These are phyloP conservation scores for Oxyteleia sp. DNA, from an alignment of 2,888 invertebrate species.

Conservation along the genomic window DNA sequence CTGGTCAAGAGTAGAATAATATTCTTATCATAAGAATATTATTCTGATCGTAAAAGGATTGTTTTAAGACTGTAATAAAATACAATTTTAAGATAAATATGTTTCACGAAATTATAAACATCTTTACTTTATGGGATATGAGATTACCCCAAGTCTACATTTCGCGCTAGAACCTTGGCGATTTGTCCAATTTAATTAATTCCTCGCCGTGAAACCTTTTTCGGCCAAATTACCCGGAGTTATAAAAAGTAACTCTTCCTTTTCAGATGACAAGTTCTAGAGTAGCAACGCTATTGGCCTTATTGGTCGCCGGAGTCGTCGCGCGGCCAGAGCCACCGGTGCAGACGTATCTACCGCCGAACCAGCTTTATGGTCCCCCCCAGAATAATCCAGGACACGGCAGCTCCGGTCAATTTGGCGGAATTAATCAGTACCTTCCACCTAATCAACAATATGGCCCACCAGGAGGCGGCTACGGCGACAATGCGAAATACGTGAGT, in stretches of 20 bases:
- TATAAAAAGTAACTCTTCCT: slow-evolving; percentile 19
- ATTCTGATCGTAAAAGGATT: too few species aligned
- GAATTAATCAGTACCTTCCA: slow-evolving; percentile 81
- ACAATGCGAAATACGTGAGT: slow-evolving; percentile 80
- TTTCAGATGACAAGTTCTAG: slow-evolving; percentile 72
- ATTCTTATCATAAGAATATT: too few species aligned
- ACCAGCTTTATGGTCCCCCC: slow-evolving; percentile 82
- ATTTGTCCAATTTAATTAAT: too few species aligned
- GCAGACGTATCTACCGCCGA: slow-evolving; percentile 82
- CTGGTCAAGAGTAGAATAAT: too few species aligned
- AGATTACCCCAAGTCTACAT: too few species aligned
- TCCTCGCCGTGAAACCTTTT: too few species aligned
- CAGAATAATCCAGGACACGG: slow-evolving; percentile 72
- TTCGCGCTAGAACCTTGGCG: too few species aligned
- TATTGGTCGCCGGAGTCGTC: slow-evolving; percentile 76
- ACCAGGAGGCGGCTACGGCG: slow-evolving; percentile 77
- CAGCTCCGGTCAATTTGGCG: slow-evolving; percentile 72
- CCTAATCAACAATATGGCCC: slow-evolving; percentile 83
- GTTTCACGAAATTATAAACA: too few species aligned
- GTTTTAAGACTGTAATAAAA: too few species aligned
- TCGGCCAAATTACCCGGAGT: too few species aligned
- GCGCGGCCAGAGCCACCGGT: slow-evolving; percentile 83
- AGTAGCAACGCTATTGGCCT: slow-evolving; percentile 75
- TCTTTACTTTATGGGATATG: too few species aligned
- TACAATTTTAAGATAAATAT: too few species aligned